Conservation (phyloP, 2,797 vertebrate species). For the Hippoglossus hippoglossus region DNA sequence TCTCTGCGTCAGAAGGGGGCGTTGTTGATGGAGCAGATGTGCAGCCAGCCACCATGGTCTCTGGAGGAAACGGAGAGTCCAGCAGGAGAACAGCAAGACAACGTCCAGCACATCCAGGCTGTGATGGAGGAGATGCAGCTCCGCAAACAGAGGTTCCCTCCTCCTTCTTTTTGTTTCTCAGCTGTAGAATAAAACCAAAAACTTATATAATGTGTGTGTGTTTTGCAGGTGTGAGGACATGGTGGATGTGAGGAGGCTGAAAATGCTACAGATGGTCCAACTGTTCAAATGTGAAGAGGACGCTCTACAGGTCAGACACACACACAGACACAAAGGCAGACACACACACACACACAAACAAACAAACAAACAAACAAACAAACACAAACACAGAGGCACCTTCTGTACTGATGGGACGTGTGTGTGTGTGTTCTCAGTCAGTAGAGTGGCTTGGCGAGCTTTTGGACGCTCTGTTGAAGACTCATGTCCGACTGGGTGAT, state of each 20-base stretch:
- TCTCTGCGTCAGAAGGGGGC: slow-evolving; percentile 95
- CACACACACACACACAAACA: too few relatives aligned
- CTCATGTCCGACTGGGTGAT: slow-evolving; percentile 93
- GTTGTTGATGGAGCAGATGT: slow-evolving; percentile 93
- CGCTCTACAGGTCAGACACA: slow-evolving; percentile 90
- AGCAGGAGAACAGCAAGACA: slow-evolving; percentile 92
- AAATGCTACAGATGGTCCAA: slow-evolving; percentile 99
- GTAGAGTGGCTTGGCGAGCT: slow-evolving; percentile 98
- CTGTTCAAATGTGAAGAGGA: slow-evolving; percentile 99
- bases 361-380: background rate
- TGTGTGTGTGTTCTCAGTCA: slow-evolving; percentile 78
- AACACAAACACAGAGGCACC: background rate
- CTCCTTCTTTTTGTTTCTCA: background rate
- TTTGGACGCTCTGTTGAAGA: slow-evolving; percentile 95
- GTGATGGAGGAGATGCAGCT: slow-evolving; percentile 99
- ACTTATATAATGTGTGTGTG: background rate
- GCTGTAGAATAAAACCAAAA: background rate
- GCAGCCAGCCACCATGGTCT: slow-evolving; percentile 91
- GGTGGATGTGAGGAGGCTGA: slow-evolving; percentile 97
- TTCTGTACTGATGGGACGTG: background rate
- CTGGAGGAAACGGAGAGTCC: slow-evolving; percentile 91
- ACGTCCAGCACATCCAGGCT: slow-evolving; percentile 93
- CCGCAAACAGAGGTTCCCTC: slow-evolving; percentile 88
- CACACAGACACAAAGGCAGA: too few relatives aligned
- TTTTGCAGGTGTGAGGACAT: slow-evolving; percentile 95